A percentile compares a stretch with the other conserved stretches of the same genome.
Conservation (phyloP, 1,140 invertebrate genomes). For the Nixonia krombeini region DNA sequence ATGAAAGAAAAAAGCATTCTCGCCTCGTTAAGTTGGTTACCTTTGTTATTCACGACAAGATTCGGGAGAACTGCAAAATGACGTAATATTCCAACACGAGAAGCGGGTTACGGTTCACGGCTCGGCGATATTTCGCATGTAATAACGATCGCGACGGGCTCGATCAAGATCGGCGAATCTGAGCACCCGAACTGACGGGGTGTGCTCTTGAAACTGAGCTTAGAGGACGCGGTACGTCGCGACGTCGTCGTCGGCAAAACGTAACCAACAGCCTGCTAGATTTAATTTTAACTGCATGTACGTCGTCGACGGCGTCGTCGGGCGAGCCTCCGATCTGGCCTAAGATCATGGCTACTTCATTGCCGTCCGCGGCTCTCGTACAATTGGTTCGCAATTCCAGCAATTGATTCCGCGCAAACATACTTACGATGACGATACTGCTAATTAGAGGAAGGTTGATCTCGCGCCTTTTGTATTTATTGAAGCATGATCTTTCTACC, state of each 20-base stretch:
- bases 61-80: too few species aligned
- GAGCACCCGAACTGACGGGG: conserved; percentile 53
- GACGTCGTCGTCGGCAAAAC: conserved; percentile 61
- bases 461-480: too few species aligned
- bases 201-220: conserved; percentile 71
- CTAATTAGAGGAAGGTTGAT: background rate
- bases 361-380: conserved; percentile 2
- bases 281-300: conserved; percentile 69
- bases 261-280: conserved; percentile 60
- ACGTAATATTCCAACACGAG: conserved; percentile 5
- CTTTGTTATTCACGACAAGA: too few species aligned
- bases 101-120: background rate
- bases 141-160: background rate
- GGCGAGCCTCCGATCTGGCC: conserved; percentile 62
- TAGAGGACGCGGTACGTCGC: conserved; percentile 66
- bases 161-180: conserved; percentile 2
- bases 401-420: conserved; percentile 12
- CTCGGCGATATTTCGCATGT: too few species aligned
- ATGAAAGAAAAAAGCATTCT: too few species aligned
- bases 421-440: background rate
- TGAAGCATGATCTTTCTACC: too few species aligned
- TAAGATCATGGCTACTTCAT: conserved; percentile 49
- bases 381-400: conserved; percentile 32
- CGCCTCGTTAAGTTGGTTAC: too few species aligned
- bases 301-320: conserved; percentile 52